phyloP scores from a whole-genome alignment of 2,888 invertebrate species.

The Drosophila suboccidentalis region DNA sequence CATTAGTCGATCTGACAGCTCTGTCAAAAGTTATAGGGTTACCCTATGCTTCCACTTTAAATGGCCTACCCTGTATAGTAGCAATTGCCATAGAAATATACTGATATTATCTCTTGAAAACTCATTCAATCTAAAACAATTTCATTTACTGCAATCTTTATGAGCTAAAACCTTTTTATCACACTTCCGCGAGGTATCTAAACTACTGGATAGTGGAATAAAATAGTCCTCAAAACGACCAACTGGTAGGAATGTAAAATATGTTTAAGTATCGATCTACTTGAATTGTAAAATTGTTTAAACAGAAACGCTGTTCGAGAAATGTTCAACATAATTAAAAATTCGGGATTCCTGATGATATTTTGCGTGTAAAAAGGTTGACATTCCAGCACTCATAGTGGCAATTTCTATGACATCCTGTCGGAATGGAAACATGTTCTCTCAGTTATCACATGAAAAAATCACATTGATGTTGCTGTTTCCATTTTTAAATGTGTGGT shows the following conservation, averaged over 20 bases:
- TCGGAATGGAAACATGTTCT: conserved; percentile 2
- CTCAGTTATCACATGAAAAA: conserved; percentile 24
- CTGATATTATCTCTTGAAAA: background rate
- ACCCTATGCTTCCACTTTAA: too few relatives aligned
- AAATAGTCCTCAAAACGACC: background rate
- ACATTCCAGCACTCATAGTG: background rate
- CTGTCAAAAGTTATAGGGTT: too few relatives aligned
- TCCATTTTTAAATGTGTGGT: conserved; percentile 11
- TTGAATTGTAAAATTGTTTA: too few relatives aligned
- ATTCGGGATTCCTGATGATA: conserved; percentile 4
- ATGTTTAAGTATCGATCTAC: too few relatives aligned
- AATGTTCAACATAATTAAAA: too few relatives aligned
- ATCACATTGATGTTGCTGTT: conserved; percentile 3
- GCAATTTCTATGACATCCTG: background rate
- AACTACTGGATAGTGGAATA: background rate
- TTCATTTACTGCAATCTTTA: background rate
- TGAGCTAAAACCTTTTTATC: background rate
- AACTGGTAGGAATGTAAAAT: background rate
- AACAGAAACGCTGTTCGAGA: too few relatives aligned
- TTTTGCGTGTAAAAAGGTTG: background rate
- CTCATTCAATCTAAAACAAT: background rate
- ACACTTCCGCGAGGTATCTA: background rate
- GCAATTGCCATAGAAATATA: too few relatives aligned
- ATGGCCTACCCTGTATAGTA: too few relatives aligned
- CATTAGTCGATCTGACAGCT: too few relatives aligned